Base-by-base conservation (phyloP, 2,113 vertebrate genomes). In the Seriola aureovittata region DNA sequence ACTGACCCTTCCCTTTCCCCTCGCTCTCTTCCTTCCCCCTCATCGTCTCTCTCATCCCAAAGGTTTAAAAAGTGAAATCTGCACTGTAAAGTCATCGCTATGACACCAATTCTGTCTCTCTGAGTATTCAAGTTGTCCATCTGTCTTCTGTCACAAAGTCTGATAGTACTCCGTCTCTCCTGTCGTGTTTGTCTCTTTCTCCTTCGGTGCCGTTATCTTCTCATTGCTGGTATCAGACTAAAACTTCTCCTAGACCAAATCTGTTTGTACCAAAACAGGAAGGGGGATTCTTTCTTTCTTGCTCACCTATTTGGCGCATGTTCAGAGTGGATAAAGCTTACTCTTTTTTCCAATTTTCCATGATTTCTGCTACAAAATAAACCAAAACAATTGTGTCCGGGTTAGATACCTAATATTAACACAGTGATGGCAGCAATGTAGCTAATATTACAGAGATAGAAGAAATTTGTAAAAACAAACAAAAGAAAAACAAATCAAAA, bases 51-150 rank as follows among this genome's bases (percentile, higher is more conserved):
- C 63, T 90, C 89, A 84, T 85, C 78, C 94, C 94, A 95, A 46
- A 95, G 91, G 48, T 92, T 92, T 75, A 95, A 85, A 93, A 95
- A 95, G n/a, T 89, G 50, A 82, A 95, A 92, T 75, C 84, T 85
- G 85, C 36, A 87, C 60, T 82, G 65, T 78, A 71, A 82, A 71
- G 77, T 89, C 91, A 94, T 93, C 13, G 7, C 67, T 84, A 8
- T 3, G 9, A 72, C 10, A 16, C 29, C 7, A 21, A 32, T 19
- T 67, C 48, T 48, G 70, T 48, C 29, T 71, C 64, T 71, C 7
- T 7, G 13, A n/a, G 46, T 59, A 44, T 21, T 38, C 62, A 8
- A 54, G 10, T 11, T 38, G 17, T 58, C 34, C 34, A 36, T 32
- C 60, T 69, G 38, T 36, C 34, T 29, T 32, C 60, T 69, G 38